These are phyloP conservation scores for Centroberyx gerrardi DNA, from an alignment of 2,797 vertebrate species.

Conservation along the genomic window DNA sequence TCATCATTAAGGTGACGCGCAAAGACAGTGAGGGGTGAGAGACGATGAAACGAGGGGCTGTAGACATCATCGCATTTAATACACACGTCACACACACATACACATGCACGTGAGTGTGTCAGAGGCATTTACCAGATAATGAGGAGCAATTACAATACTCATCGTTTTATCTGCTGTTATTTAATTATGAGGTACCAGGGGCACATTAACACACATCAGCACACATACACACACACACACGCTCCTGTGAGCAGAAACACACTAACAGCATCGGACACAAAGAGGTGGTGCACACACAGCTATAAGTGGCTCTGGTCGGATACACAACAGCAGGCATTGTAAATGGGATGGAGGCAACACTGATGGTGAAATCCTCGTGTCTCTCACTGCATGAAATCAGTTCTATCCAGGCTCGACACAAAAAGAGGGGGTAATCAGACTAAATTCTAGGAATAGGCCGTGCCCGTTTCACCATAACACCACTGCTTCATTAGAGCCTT, in stretches of 20 bases:
- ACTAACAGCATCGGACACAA: slow-evolving; percentile 31
- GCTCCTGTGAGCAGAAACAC: slow-evolving; percentile 30
- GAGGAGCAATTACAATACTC: slow-evolving; percentile 75
- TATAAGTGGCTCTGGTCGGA: slow-evolving; percentile 27
- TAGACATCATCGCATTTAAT: slow-evolving; percentile 19
- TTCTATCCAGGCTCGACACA: slow-evolving; percentile 5
- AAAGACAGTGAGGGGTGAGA: slow-evolving; percentile 21
- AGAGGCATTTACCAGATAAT: slow-evolving; percentile 68
- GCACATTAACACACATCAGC: slow-evolving; percentile 46
- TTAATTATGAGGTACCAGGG: slow-evolving; percentile 73
- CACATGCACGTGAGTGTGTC: slow-evolving; percentile 12
- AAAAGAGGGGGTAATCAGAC: slow-evolving; percentile 10
- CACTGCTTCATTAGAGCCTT: neutral
- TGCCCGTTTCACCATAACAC: neutral
- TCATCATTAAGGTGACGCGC: slow-evolving; percentile 21
- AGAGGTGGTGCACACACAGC: slow-evolving; percentile 26
- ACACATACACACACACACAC: slow-evolving; percentile 42
- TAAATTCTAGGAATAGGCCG: neutral
- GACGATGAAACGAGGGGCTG: slow-evolving; percentile 13
- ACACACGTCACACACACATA: neutral
- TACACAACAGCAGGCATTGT: slow-evolving; percentile 26
- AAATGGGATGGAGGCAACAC: slow-evolving; percentile 13
- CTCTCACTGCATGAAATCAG: slow-evolving; percentile 1
- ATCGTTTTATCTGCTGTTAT: slow-evolving; percentile 76
- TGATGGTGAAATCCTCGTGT: slow-evolving; percentile 1